These are phyloP conservation scores for Drosophila insularis DNA, from an alignment of 1,140 invertebrate species.

Conservation along the genomic window DNA sequence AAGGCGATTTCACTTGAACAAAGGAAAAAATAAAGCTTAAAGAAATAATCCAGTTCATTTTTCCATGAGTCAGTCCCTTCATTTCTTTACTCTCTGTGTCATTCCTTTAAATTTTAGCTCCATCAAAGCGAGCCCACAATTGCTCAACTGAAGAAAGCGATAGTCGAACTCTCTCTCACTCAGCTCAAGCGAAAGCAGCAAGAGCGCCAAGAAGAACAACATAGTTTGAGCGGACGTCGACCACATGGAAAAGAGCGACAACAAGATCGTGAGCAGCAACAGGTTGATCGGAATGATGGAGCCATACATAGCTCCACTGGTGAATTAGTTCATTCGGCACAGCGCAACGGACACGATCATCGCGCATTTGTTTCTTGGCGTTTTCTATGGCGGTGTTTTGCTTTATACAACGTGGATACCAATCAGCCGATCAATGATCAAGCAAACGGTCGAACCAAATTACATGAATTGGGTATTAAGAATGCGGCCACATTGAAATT, in stretches of 20 bases:
- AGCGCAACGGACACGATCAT: constrained; percentile 74
- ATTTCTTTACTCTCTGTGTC: not conserved
- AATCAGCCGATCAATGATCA: constrained; percentile 75
- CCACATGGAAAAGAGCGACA: constrained; percentile 43
- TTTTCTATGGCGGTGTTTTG: constrained; percentile 87
- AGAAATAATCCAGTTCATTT: too few relatives aligned
- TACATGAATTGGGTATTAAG: constrained; percentile 83
- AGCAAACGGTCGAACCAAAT: constrained; percentile 82
- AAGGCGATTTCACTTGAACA: too few relatives aligned
- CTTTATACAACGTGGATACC: constrained; percentile 83
- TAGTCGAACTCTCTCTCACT: constrained; percentile 59
- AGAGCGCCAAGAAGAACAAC: constrained; percentile 51
- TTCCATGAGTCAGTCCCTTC: not conserved
- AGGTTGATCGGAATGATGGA: constrained; percentile 43
- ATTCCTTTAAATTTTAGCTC: constrained; percentile 48
- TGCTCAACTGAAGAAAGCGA: constrained; percentile 73
- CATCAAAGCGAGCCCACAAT: constrained; percentile 68
- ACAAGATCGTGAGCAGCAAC: constrained; percentile 32
- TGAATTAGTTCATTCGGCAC: constrained; percentile 75
- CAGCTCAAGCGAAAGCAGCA: constrained; percentile 65
- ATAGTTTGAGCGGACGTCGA: constrained; percentile 17
- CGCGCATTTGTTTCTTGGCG: constrained; percentile 86
- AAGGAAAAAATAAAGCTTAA: too few relatives aligned
- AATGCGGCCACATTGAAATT: constrained; percentile 86
- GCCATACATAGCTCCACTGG: constrained; percentile 55